phyloP scores from a whole-genome alignment of 2,797 vertebrate genomes.

The Cossypha polioptera region DNA sequence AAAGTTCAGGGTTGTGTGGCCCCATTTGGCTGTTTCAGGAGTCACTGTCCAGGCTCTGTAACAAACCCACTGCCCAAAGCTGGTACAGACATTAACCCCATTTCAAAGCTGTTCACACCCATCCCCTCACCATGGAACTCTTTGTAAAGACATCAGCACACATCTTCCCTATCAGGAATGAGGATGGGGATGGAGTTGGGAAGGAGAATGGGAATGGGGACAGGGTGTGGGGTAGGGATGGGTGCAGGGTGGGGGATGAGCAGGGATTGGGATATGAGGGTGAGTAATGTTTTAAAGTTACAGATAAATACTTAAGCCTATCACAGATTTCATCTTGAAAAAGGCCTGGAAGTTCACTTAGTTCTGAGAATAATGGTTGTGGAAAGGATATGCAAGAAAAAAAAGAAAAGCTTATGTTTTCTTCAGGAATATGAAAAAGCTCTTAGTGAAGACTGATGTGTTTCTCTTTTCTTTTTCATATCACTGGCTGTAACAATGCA shows the following conservation, averaged over 20 bases:
- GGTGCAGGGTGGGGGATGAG: neutral
- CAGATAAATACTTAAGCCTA: neutral
- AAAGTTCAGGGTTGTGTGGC: rapidly evolving
- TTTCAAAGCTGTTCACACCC: neutral
- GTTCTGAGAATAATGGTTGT: neutral
- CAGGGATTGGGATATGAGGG: neutral
- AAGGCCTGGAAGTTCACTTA: neutral
- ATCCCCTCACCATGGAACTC: neutral
- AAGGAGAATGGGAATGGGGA: neutral
- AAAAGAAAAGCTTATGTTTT: neutral
- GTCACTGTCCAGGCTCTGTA: neutral
- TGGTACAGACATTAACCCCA: too few relatives aligned
- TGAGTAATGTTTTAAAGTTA: neutral
- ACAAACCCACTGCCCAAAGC: rapidly evolving
- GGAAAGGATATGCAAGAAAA: neutral
- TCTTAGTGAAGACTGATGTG: neutral
- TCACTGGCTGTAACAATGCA: neutral
- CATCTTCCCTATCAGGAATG: neutral
- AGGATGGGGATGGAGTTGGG: neutral
- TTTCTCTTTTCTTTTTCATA: neutral
- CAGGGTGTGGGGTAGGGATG: too few relatives aligned
- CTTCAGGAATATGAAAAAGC: neutral
- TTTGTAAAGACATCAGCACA: neutral
- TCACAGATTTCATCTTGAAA: neutral
- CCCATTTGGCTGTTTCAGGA: neutral